A percentile compares a stretch with the other conserved stretches of the same genome.
Conservation (phyloP, 2,113 vertebrate species). For the Oryzias celebensis region DNA sequence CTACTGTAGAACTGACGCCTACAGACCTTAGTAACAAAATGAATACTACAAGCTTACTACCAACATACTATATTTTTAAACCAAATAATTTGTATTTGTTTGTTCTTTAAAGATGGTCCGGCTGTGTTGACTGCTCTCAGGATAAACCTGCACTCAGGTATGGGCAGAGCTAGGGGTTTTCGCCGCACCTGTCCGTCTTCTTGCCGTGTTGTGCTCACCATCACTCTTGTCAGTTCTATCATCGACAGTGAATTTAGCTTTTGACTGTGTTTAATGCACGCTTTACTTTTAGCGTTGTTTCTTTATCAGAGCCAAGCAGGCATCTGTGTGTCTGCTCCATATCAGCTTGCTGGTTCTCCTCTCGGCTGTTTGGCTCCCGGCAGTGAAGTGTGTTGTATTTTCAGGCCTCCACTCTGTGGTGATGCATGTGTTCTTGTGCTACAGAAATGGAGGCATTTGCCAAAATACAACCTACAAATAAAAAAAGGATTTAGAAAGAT, state of each 20-base stretch:
- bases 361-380: conserved; percentile 16
- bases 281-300: not conserved
- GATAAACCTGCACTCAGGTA: conserved; percentile 76
- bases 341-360: conserved; percentile 21
- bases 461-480: too few species aligned
- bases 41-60: not conserved
- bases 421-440: conserved; percentile 20
- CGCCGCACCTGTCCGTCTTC: conserved; percentile 61
- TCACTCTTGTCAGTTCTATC: not conserved
- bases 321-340: conserved; percentile 17
- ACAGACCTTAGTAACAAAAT: not conserved
- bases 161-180: conserved; percentile 58
- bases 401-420: conserved; percentile 13
- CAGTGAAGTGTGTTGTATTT: conserved; percentile 5
- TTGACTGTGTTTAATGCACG: conserved; percentile 1
- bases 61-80: not conserved
- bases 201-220: not conserved
- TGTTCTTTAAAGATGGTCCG: conserved; percentile 67
- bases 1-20: conserved; percentile 3
- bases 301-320: conserved; percentile 33
- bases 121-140: conserved; percentile 73
- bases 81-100: conserved; percentile 41
- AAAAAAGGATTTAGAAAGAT: too few species aligned
- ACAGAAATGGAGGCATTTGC: conserved; percentile 11
- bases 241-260: conserved; percentile 16